phyloP scores from a whole-genome alignment of 2,113 vertebrate genomes.

The Mungos mungo region DNA sequence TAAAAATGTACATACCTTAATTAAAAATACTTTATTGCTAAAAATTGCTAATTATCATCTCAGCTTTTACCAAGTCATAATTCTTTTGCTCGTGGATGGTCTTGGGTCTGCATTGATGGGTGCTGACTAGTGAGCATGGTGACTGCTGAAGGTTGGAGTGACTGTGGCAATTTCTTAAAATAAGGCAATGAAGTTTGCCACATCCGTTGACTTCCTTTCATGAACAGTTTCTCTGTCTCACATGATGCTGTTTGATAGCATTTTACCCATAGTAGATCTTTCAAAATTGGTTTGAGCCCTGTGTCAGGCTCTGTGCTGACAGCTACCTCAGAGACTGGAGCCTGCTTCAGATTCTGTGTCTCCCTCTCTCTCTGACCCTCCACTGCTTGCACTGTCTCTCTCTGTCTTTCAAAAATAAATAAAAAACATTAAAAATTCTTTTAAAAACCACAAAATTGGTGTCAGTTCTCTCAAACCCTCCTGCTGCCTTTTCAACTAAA shows the following conservation, averaged over 20 bases:
- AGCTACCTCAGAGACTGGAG: too few relatives aligned
- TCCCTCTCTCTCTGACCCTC: too few relatives aligned
- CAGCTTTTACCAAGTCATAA: background rate
- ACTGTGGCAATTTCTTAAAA: background rate
- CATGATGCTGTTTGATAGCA: background rate
- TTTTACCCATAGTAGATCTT: background rate
- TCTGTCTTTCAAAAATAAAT: too few relatives aligned
- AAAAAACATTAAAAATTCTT: too few relatives aligned
- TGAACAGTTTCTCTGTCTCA: background rate
- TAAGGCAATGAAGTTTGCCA: background rate
- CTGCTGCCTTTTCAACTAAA: background rate
- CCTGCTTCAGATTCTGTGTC: too few relatives aligned
- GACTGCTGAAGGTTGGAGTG: background rate
- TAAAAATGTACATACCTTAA: background rate
- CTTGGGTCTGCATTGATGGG: background rate
- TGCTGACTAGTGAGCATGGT: background rate
- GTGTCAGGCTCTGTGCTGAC: too few relatives aligned
- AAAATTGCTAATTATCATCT: background rate
- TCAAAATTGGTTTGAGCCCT: background rate
- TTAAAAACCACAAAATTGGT: background rate
- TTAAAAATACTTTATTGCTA: background rate
- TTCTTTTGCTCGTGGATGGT: background rate
- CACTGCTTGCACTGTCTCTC: too few relatives aligned
- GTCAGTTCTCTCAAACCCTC: background rate
- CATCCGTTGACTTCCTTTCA: background rate